Evolutionary conservation across 2,888 invertebrate genomes (phyloP).

Genomic region (Lasioglossum zephyrum): DNA sequence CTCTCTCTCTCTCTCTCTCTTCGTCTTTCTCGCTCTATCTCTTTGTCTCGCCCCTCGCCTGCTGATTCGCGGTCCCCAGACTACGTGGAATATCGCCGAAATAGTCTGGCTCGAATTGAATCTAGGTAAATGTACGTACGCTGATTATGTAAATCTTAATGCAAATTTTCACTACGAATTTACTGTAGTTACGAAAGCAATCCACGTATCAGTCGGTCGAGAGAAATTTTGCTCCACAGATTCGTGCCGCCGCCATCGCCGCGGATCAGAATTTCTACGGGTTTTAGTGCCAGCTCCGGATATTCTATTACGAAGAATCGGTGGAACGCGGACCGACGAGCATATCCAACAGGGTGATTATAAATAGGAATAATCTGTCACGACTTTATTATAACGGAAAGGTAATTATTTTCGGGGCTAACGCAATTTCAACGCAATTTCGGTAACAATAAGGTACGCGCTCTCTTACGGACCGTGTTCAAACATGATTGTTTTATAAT

Average conservation of each 20-base stretch:
- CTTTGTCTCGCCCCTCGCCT: background rate
- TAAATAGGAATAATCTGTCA: background rate
- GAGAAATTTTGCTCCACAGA: slow-evolving; percentile 37
- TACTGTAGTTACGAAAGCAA: slow-evolving; percentile 50
- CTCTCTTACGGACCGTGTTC: background rate
- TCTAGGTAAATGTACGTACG: slow-evolving; percentile 44
- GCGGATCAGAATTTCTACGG: background rate
- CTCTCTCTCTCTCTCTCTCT: background rate
- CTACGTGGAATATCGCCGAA: slow-evolving; percentile 51
- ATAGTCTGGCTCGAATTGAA: slow-evolving; percentile 55
- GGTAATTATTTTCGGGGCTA: background rate
- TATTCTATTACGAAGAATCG: background rate
- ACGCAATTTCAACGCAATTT: background rate
- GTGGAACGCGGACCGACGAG: background rate
- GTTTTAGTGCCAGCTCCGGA: background rate
- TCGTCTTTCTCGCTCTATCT: background rate
- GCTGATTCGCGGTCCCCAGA: slow-evolving; percentile 46
- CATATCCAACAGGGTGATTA: background rate
- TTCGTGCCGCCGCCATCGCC: background rate
- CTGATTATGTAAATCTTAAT: slow-evolving; percentile 59
- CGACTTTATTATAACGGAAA: background rate
- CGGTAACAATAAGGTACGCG: background rate
- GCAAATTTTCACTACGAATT: slow-evolving; percentile 50
- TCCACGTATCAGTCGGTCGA: slow-evolving; percentile 45
- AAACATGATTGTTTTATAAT: background rate